Conservation (phyloP, 1,140 invertebrate species). For the Drosophila melanogaster region DNA sequence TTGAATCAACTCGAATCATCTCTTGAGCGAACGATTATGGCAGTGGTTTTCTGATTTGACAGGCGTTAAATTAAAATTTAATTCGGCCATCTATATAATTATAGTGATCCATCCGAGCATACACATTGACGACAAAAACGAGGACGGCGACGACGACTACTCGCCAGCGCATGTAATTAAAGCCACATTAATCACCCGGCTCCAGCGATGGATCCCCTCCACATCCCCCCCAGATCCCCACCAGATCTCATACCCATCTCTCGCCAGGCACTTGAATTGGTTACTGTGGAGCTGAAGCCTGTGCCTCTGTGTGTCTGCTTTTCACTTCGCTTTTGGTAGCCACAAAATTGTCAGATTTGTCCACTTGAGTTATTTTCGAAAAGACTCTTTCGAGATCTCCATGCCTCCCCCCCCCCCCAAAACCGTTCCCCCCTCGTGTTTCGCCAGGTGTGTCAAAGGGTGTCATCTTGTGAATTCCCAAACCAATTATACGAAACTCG, state of each 20-base stretch:
- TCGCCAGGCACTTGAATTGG: slow-evolving; percentile 56
- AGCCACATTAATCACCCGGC: slow-evolving; percentile 79
- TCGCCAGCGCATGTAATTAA: slow-evolving; percentile 80
- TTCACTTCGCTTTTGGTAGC: slow-evolving; percentile 70
- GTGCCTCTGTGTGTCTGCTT: slow-evolving; percentile 42
- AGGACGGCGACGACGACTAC: slow-evolving; percentile 57
- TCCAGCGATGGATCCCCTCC: slow-evolving; percentile 6
- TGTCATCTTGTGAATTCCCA: slow-evolving; percentile 68
- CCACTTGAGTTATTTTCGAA: slow-evolving; percentile 82
- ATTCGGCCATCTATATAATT: slow-evolving; percentile 83
- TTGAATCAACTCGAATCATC: slow-evolving; percentile 22
- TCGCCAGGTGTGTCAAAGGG: slow-evolving; percentile 37
- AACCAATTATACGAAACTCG: slow-evolving; percentile 80
- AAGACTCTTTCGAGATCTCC: slow-evolving; percentile 40
- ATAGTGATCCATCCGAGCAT: slow-evolving; percentile 81
- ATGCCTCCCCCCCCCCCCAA: neutral
- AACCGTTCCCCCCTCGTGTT: neutral
- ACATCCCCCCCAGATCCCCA: neutral
- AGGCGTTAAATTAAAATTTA: slow-evolving; percentile 84
- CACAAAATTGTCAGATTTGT: slow-evolving; percentile 83
- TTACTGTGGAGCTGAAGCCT: slow-evolving; percentile 18
- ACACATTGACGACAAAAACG: slow-evolving; percentile 75
- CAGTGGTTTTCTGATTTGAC: slow-evolving; percentile 82
- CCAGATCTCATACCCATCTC: slow-evolving; percentile 3
- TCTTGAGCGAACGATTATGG: slow-evolving; percentile 78